A percentile compares a stretch with the other conserved stretches of the same genome.
Conservation (phyloP, 2,113 vertebrate genomes). For the Muntiacus muntjak region DNA sequence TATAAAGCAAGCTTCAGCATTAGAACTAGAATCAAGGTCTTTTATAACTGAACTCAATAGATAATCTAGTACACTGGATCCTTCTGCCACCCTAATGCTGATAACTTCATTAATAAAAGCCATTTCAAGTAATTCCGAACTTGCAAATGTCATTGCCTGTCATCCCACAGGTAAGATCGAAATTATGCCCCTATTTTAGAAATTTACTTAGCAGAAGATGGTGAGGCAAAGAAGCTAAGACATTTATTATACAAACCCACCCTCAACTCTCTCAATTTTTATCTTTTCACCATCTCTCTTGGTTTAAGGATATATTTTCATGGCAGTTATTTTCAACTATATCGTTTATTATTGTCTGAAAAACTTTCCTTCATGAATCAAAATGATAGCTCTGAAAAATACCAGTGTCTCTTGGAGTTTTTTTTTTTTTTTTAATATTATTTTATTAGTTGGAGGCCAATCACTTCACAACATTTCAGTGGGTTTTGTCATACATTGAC, state of each 20-base stretch:
- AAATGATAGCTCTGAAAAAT: neutral
- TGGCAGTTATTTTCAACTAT: neutral
- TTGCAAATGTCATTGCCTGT: neutral
- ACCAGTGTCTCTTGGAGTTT: neutral
- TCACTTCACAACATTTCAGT: too few relatives aligned
- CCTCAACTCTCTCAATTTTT: neutral
- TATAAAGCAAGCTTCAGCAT: neutral
- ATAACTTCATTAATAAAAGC: constrained; percentile 12
- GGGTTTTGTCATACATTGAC: too few relatives aligned
- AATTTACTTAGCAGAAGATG: neutral
- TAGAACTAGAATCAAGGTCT: neutral
- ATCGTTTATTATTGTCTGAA: neutral
- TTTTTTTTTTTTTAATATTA: too few relatives aligned
- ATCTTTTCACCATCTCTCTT: neutral
- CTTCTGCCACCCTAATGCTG: neutral
- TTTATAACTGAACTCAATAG: neutral
- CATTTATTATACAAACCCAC: neutral
- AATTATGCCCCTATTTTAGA: neutral
- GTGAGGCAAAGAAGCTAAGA: neutral
- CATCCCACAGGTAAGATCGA: neutral
- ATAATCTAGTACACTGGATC: neutral
- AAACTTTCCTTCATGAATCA: neutral
- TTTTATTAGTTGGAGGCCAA: too few relatives aligned
- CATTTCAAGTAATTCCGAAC: neutral
- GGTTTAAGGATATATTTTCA: neutral